Percentiles rank a stretch among this genome's conserved stretches.
Evolutionary conservation across 2,113 vertebrate genomes (phyloP).

Genomic region (Leptodactylus fuscus): DNA sequence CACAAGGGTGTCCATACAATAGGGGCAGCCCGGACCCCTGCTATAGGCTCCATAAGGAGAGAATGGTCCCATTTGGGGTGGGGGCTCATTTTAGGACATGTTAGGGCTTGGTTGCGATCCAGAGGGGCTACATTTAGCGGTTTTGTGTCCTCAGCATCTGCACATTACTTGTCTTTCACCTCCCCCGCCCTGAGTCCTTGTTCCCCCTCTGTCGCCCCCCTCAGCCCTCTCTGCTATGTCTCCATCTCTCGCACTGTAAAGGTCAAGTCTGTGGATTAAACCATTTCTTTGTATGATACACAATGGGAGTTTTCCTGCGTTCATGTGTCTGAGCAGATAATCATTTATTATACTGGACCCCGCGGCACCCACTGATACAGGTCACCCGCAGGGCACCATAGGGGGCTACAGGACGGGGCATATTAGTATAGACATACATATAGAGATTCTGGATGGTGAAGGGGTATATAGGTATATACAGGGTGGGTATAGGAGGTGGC

Average conservation of each 20-base stretch:
- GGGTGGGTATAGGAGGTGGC: no score
- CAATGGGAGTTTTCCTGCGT: conserved; percentile 43
- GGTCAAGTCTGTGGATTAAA: conserved; percentile 52
- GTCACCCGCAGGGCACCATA: conserved; percentile 47
- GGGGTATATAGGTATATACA: no score
- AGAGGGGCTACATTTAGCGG: no score
- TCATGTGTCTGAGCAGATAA: conserved; percentile 45
- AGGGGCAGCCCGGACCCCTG: no score
- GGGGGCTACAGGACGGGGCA: no score
- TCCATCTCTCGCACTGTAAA: conserved; percentile 15
- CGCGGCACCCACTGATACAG: conserved; percentile 28
- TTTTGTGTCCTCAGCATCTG: background rate
- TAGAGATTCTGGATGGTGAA: no score
- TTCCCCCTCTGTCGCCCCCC: background rate
- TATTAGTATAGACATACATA: no score
- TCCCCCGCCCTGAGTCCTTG: background rate
- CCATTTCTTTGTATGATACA: conserved; percentile 51
- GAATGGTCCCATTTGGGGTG: no score
- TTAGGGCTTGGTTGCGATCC: no score
- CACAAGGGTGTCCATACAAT: no score
- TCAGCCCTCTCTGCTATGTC: background rate
- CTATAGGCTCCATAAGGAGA: no score
- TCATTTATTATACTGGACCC: conserved; percentile 48
- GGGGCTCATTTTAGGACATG: no score
- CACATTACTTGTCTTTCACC: background rate